phyloP scores from a whole-genome alignment of 1,140 invertebrate species.

The Camponotus pennsylvanicus region DNA sequence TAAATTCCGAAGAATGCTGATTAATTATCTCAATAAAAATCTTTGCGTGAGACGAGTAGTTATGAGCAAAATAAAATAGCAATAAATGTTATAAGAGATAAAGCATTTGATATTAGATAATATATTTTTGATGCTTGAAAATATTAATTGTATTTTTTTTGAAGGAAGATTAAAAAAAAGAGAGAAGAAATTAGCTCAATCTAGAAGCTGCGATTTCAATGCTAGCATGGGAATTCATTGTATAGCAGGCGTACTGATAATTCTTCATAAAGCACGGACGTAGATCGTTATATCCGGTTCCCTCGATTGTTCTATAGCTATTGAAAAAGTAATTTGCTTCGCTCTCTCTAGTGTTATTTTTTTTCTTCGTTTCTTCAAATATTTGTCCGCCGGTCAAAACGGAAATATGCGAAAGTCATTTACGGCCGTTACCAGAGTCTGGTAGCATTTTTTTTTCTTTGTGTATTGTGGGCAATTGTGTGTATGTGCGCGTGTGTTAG shows the following conservation, averaged over 20 bases:
- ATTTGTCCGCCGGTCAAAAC: constrained; percentile 42
- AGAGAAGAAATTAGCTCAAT: background rate
- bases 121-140: background rate
- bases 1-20: background rate
- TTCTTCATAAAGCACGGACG: constrained; percentile 19
- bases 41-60: background rate
- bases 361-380: constrained; percentile 43
- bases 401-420: constrained; percentile 63
- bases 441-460: constrained; percentile 36
- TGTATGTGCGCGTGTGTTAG: too few species aligned
- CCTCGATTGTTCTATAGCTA: constrained; percentile 13
- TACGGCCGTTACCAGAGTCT: constrained; percentile 50
- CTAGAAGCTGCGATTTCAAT: constrained; percentile 40
- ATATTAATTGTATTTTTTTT: background rate
- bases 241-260: background rate
- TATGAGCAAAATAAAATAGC: background rate
- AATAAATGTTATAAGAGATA: background rate
- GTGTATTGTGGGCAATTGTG: background rate
- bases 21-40: constrained; percentile 1
- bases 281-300: constrained; percentile 18
- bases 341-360: constrained; percentile 1
- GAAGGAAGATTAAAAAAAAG: background rate
- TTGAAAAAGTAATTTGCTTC: constrained; percentile 62
- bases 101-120: background rate
- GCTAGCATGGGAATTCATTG: constrained; percentile 21